Evolutionary conservation across 2,113 vertebrate species (phyloP).

Genomic region (Marcusenius ussheri): DNA sequence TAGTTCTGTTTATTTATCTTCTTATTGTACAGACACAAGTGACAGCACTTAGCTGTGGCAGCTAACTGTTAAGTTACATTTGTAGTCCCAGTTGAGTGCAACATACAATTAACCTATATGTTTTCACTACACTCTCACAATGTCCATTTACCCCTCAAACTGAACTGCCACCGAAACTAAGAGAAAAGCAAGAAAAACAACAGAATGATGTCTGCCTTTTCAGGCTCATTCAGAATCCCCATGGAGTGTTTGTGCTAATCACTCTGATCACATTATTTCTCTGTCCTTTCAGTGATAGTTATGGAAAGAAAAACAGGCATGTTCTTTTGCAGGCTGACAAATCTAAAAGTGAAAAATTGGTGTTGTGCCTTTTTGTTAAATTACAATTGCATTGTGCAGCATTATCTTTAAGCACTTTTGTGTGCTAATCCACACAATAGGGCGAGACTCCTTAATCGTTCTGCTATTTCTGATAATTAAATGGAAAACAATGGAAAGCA

Average conservation of each 20-base stretch:
- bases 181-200: not conserved
- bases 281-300: not conserved
- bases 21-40: no score
- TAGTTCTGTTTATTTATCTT: no score
- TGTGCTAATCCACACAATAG: not conserved
- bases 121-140: not conserved
- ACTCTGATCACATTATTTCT: not conserved
- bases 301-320: not conserved
- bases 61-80: no score
- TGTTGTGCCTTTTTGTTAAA: not conserved
- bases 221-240: not conserved
- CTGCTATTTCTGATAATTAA: constrained; percentile 2
- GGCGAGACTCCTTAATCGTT: not conserved
- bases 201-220: not conserved
- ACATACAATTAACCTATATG: no score
- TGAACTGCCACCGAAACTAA: not conserved
- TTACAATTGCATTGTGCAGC: not conserved
- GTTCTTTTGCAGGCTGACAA: not conserved
- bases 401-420: not conserved
- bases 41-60: no score
- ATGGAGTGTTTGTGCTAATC: not conserved
- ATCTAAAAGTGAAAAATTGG: not conserved
- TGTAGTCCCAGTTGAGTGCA: no score
- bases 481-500: not conserved
- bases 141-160: not conserved